A percentile compares a stretch with the other conserved stretches of the same genome.
These are phyloP conservation scores for Drosophila hydei DNA, from an alignment of 1,140 invertebrate species.

Conservation along the genomic window DNA sequence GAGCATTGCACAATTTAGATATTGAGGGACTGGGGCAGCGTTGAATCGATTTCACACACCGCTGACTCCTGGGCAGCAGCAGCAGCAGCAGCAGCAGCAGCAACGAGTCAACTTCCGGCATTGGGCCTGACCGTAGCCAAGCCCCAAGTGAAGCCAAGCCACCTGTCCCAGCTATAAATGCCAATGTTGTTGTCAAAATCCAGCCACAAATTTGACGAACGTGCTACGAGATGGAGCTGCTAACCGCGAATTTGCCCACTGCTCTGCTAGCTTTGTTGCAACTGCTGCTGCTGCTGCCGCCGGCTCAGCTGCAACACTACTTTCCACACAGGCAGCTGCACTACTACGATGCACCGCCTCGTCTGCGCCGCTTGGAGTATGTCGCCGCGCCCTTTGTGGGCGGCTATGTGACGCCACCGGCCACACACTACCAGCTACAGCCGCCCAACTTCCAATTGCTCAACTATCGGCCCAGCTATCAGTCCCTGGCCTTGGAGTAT, in stretches of 20 bases:
- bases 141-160: slow-evolving; percentile 38
- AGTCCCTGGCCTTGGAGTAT: slow-evolving; percentile 53
- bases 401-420: slow-evolving; percentile 33
- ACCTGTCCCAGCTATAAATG: slow-evolving; percentile 61
- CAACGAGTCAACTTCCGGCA: slow-evolving; percentile 59
- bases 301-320: slow-evolving; percentile 30
- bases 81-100: slow-evolving; percentile 7
- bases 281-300: slow-evolving; percentile 11
- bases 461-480: slow-evolving; percentile 61
- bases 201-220: slow-evolving; percentile 76
- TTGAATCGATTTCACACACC: slow-evolving; percentile 78
- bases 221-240: slow-evolving; percentile 68
- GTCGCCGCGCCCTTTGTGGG: slow-evolving; percentile 25
- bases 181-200: slow-evolving; percentile 73
- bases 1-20: slow-evolving; percentile 58
- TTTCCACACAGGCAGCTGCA: slow-evolving; percentile 26
- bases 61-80: slow-evolving; percentile 57
- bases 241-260: not conserved
- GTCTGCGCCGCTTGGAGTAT: slow-evolving; percentile 61
- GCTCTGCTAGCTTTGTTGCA: slow-evolving; percentile 14
- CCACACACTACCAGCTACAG: slow-evolving; percentile 58
- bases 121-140: slow-evolving; percentile 45
- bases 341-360: slow-evolving; percentile 54
- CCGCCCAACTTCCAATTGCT: slow-evolving; percentile 63
- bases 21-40: slow-evolving; percentile 41